These are phyloP conservation scores for Cyclina sinensis DNA, from an alignment of 1,140 invertebrate species.

Conservation along the genomic window DNA sequence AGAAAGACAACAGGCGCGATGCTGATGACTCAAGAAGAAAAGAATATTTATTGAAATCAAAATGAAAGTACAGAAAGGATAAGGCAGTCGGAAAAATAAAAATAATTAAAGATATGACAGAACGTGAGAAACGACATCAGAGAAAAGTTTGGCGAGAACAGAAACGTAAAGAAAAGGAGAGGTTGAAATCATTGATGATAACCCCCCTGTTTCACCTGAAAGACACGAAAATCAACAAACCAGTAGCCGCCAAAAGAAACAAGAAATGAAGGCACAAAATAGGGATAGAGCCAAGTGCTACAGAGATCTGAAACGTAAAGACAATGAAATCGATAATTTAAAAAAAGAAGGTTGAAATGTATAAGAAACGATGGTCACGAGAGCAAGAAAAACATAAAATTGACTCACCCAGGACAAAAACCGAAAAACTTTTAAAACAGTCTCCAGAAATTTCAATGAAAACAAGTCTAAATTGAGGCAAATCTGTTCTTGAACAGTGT, in stretches of 20 bases:
- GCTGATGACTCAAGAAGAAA: not conserved
- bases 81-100: conserved; percentile 15
- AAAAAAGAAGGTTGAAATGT: not conserved
- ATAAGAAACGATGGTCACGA: not conserved
- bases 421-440: not conserved
- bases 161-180: conserved; percentile 12
- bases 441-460: not conserved
- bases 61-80: conserved; percentile 30
- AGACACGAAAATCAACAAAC: not conserved
- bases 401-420: conserved; percentile 36
- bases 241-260: not conserved
- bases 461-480: not conserved
- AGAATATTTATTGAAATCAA: conserved; percentile 16
- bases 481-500: not conserved
- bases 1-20: conserved; percentile 19
- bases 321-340: not conserved
- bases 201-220: conserved; percentile 33
- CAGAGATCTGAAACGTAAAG: not conserved
- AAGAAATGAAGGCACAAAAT: not conserved
- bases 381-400: not conserved
- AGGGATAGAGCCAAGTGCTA: not conserved
- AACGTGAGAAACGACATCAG: conserved; percentile 12
- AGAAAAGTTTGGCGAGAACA: conserved; percentile 40
- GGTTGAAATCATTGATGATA: not conserved
- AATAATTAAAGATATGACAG: conserved; percentile 50